phyloP scores from a whole-genome alignment of 2,797 vertebrate species.

The Rhadinocentrus ornatus region DNA sequence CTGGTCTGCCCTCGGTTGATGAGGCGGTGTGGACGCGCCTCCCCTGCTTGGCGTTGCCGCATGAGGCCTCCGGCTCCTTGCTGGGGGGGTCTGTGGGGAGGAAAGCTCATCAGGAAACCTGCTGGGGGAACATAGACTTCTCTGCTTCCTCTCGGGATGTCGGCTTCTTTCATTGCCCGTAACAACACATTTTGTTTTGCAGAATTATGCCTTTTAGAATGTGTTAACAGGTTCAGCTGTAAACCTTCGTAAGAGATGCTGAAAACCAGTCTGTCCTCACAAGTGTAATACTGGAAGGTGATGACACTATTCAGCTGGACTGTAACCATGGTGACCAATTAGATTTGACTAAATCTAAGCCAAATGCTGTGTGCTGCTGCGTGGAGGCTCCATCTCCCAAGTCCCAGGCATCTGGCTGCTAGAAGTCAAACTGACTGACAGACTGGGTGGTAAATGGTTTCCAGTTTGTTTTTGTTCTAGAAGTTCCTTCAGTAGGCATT shows the following conservation, averaged over 20 bases:
- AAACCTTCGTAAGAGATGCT: no score
- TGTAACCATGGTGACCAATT: conserved; percentile 71
- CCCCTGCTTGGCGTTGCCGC: conserved; percentile 38
- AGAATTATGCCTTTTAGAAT: no score
- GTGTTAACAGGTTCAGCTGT: no score
- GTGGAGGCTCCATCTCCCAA: conserved; percentile 29
- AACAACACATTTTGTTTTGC: conserved; percentile 50
- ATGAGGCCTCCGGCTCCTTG: conserved; percentile 46
- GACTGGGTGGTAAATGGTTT: no score
- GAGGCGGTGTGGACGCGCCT: conserved; percentile 70
- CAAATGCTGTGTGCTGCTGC: no score
- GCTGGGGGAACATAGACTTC: conserved; percentile 34
- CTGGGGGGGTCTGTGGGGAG: conserved; percentile 67
- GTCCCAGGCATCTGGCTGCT: conserved; percentile 21
- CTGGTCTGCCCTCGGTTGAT: conserved; percentile 77
- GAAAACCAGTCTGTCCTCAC: no score
- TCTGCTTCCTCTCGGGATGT: conserved; percentile 32
- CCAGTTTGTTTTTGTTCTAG: no score
- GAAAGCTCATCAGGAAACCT: conserved; percentile 44
- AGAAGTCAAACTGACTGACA: no score
- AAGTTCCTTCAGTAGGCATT: no score
- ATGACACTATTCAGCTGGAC: no score
- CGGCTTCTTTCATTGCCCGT: conserved; percentile 48
- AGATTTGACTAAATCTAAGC: conserved; percentile 49
- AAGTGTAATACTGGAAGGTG: not conserved